Evolutionary conservation across 1,140 invertebrate species (phyloP).

Genomic region (Drusus annulatus): DNA sequence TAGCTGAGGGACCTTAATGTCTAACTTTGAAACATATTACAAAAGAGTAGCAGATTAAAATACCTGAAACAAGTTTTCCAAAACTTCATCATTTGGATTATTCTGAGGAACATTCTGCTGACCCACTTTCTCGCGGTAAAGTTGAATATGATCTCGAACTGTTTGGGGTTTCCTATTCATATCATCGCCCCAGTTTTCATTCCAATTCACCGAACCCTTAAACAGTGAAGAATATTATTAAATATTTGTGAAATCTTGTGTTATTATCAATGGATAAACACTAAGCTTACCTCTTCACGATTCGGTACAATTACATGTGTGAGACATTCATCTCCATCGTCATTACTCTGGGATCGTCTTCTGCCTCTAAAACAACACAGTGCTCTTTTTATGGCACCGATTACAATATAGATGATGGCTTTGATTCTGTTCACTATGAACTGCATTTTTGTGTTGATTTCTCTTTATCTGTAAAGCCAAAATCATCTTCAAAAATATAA

Average conservation of each 20-base stretch:
- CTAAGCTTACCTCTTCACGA: conserved; percentile 39
- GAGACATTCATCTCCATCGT: conserved; percentile 55
- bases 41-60: neutral
- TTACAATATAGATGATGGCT: conserved; percentile 46
- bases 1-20: too few relatives aligned
- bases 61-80: conserved; percentile 56
- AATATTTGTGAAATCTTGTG: neutral
- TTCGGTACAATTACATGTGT: conserved; percentile 54
- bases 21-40: too few relatives aligned
- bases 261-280: neutral
- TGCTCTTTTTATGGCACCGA: conserved; percentile 53
- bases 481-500: too few relatives aligned
- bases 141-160: conserved; percentile 57
- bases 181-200: conserved; percentile 52
- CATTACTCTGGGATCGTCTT: conserved; percentile 48
- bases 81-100: conserved; percentile 49
- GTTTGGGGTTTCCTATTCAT: conserved; percentile 53
- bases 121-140: conserved; percentile 55
- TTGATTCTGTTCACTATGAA: conserved; percentile 54
- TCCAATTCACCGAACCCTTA: conserved; percentile 42
- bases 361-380: conserved; percentile 57
- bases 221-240: conserved; percentile 11
- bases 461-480: conserved; percentile 6
- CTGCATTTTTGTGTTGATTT: conserved; percentile 41
- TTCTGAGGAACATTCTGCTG: conserved; percentile 45